phyloP scores from a whole-genome alignment of 2,888 invertebrate species.

The Mamestra brassicae region DNA sequence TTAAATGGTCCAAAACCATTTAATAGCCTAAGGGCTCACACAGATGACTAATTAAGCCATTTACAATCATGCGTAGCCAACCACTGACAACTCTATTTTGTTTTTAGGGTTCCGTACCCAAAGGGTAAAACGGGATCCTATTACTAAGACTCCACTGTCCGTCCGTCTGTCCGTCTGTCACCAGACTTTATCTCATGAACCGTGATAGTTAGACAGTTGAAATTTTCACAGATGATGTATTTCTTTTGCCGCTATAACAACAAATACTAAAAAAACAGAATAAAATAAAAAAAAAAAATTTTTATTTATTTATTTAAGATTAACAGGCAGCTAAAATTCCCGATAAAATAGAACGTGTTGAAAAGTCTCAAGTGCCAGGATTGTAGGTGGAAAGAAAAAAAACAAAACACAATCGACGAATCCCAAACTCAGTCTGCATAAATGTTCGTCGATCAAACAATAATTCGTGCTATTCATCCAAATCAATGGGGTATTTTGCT shows the following conservation, averaged over 20 bases:
- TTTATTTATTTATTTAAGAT: no score
- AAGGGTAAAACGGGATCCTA: no score
- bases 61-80: background rate
- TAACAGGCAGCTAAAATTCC: background rate
- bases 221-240: no score
- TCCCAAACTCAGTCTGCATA: background rate
- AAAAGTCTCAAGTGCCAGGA: background rate
- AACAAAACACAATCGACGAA: background rate
- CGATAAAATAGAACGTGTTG: background rate
- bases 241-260: no score
- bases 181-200: no score
- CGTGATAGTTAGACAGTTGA: no score
- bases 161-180: no score
- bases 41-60: background rate
- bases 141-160: no score
- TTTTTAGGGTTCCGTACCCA: no score
- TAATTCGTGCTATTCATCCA: background rate
- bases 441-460: slow-evolving; percentile 10
- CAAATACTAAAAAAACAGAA: no score
- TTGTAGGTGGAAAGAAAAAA: background rate
- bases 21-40: background rate
- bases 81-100: background rate
- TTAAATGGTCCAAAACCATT: slow-evolving; percentile 8
- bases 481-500: slow-evolving; percentile 5
- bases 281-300: no score